Percentiles rank a stretch among this genome's conserved stretches.
Evolutionary conservation across 2,113 vertebrate species (phyloP).

Genomic region (Circaetus cinerascens): DNA sequence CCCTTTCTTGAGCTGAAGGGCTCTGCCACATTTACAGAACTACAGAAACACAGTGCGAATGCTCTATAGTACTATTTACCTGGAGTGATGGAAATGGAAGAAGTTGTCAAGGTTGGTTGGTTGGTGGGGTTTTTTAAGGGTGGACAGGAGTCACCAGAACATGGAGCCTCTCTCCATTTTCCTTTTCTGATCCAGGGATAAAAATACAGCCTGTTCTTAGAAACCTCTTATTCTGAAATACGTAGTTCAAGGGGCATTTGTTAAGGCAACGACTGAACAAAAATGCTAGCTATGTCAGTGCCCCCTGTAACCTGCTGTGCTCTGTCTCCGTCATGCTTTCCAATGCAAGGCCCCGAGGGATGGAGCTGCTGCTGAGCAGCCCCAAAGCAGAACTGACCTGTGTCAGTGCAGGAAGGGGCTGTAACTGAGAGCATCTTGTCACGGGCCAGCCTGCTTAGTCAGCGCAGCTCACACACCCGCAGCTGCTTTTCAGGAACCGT

Average conservation of each 20-base stretch:
- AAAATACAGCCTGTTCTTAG: neutral
- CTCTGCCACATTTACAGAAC: neutral
- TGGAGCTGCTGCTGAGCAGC: neutral
- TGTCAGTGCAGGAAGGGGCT: neutral
- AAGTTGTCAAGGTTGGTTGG: neutral
- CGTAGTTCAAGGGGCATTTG: neutral
- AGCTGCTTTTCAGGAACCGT: neutral
- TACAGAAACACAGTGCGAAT: neutral
- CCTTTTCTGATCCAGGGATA: neutral
- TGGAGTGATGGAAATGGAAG: neutral
- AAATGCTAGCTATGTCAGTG: neutral
- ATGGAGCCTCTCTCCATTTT: neutral
- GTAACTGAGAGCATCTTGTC: neutral
- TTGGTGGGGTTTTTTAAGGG: neutral
- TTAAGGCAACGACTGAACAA: neutral
- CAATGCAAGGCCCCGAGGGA: accelerated
- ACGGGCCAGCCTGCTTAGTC: neutral
- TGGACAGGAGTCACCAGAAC: neutral
- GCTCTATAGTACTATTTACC: neutral
- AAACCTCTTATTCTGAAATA: neutral
- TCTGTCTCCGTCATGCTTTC: neutral
- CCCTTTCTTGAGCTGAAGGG: neutral
- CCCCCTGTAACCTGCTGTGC: neutral
- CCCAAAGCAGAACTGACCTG: neutral
- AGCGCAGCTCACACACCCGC: neutral